Evolutionary conservation across 2,113 vertebrate species (phyloP).

Genomic region (Indicator maculatus): DNA sequence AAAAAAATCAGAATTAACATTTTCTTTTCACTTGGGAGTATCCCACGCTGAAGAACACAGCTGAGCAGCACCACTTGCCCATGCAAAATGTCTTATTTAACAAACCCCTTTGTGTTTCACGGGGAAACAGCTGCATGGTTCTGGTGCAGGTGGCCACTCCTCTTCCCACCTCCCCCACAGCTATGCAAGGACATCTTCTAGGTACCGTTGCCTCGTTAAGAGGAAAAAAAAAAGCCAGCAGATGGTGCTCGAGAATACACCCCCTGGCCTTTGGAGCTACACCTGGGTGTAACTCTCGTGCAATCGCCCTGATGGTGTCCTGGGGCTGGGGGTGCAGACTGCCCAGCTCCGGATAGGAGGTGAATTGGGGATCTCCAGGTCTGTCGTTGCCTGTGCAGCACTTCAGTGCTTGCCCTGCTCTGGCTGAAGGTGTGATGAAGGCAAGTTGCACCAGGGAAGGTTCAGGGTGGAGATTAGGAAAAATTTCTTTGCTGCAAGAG

Average conservation of each 20-base stretch:
- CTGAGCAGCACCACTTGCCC: background rate
- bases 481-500: no score
- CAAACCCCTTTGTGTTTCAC: background rate
- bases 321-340: accelerated
- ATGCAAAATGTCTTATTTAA: background rate
- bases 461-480: no score
- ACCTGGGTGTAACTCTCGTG: accelerated
- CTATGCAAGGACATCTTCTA: background rate
- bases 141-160: background rate
- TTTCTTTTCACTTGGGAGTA: background rate
- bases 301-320: accelerated
- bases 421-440: background rate
- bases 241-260: slow-evolving; percentile 34
- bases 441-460: no score
- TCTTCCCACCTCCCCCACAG: background rate
- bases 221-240: background rate
- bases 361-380: accelerated
- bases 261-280: background rate
- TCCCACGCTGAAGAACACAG: background rate
- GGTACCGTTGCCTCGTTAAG: background rate
- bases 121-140: background rate
- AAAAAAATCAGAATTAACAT: background rate
- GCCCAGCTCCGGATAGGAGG: accelerated
- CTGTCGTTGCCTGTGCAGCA: accelerated
- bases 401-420: accelerated